Evolutionary conservation across 2,888 invertebrate genomes (phyloP), one percentile per base, ranked within the genome.

Genomic region (Rotaria macrura): DNA sequence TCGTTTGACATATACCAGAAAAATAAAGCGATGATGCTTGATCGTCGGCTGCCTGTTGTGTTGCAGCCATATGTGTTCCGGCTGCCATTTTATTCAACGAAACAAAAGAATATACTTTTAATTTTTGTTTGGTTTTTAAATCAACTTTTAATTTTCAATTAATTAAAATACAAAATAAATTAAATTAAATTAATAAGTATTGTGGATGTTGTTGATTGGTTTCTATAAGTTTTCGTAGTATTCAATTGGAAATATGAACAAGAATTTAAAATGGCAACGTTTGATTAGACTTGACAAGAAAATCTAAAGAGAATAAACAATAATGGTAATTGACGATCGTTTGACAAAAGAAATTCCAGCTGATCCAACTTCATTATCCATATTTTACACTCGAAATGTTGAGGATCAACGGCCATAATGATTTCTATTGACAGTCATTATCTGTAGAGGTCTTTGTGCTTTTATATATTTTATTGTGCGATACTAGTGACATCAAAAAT

Each of bases 1-100:
- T 79, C n/a, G 79, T 79, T 79, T 79, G 79, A n/a, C 79, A 79
- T 23, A 79, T 79, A 79, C 79, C 79, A 79, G 79, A 79, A 79
- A 79, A 79, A 79, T 79, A 79, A 12, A 79, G 43, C 14, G 79
- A 79, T 12, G 79, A 43, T 43, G 43, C 79, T 65, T 65, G 65
- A 43, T 79, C 79, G 43, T 79, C 79, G 3, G 79, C 79, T 43
- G 40, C n/a, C n/a, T 40, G 79, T 79, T 40, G 43, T 43, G 79
- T 43, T 40, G 79, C 79, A 40, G 79, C 40, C 40, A 79, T 40
- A 79, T 79, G 40, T 43, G 43, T 25, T 12, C 79, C 43, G 43
- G 79, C 40, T 43, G 79, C 79, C 79, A 79, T 79, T 65, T 65
- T 34, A 34, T 65, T 34, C 65, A 25, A 65, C 17, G 65, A 20